A percentile compares a stretch with the other conserved stretches of the same genome.
phyloP scores from a whole-genome alignment of 2,797 vertebrate species.

The Pterois miles region DNA sequence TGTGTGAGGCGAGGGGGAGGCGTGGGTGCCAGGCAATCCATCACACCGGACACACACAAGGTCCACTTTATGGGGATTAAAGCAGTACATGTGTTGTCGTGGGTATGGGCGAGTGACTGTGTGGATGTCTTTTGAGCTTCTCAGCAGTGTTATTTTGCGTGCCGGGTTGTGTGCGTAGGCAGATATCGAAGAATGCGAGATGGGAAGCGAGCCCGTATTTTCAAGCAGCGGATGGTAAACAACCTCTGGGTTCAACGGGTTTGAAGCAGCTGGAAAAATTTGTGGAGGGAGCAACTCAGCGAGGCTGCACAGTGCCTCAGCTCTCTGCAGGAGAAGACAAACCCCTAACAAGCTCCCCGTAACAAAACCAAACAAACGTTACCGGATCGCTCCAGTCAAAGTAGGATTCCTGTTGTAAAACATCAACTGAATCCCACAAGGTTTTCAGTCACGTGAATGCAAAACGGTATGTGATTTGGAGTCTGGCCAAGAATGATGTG shows the following conservation, averaged over 20 bases:
- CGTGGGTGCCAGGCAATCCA: slow-evolving; percentile 74
- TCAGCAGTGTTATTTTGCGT: slow-evolving; percentile 59
- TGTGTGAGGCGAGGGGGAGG: slow-evolving; percentile 51
- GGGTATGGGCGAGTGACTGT: slow-evolving; percentile 20
- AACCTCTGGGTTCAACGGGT: slow-evolving; percentile 84
- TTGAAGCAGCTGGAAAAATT: slow-evolving; percentile 85
- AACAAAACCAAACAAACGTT: slow-evolving; percentile 61
- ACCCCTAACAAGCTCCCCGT: slow-evolving; percentile 60
- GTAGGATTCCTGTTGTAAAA: slow-evolving; percentile 16
- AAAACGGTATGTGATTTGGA: slow-evolving; percentile 35
- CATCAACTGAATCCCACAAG: slow-evolving; percentile 23
- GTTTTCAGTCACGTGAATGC: slow-evolving; percentile 10
- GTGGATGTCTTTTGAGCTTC: slow-evolving; percentile 28
- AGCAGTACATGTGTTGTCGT: slow-evolving; percentile 63
- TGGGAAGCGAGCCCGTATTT: slow-evolving; percentile 80
- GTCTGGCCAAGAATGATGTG: slow-evolving; percentile 21
- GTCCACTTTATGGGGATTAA: slow-evolving; percentile 79
- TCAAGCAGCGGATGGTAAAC: slow-evolving; percentile 82
- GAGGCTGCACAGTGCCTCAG: slow-evolving; percentile 51
- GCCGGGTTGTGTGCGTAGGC: slow-evolving; percentile 66
- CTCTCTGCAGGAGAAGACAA: slow-evolving; percentile 61
- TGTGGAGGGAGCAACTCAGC: slow-evolving; percentile 75
- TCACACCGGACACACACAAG: slow-evolving; percentile 77
- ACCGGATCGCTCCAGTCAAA: slow-evolving; percentile 28
- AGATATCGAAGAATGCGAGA: slow-evolving; percentile 81